These are phyloP conservation scores for Sebastes itinus DNA, from an alignment of 2,797 vertebrate genomes.

Conservation along the genomic window DNA sequence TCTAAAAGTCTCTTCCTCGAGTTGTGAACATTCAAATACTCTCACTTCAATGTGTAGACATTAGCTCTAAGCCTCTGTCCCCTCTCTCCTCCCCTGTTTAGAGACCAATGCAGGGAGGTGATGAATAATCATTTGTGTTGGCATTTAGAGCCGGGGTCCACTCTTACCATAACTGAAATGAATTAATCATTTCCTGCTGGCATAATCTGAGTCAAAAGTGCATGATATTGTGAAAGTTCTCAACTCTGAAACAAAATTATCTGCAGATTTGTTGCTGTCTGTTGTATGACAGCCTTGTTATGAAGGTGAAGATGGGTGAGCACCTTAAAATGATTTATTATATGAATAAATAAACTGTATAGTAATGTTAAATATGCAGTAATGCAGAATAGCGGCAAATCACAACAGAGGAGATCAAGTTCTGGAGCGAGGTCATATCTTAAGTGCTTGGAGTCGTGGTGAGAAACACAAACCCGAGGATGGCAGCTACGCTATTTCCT, in stretches of 20 bases:
- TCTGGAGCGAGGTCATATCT: conserved; percentile 1
- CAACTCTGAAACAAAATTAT: neutral
- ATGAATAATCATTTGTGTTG: conserved; percentile 16
- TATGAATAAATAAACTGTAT: neutral
- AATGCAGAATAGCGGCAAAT: neutral
- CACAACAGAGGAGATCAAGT: neutral
- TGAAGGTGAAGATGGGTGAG: neutral
- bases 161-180: neutral
- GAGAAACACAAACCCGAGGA: conserved; percentile 43
- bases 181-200: conserved; percentile 3
- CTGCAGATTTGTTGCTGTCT: neutral
- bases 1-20: conserved; percentile 45
- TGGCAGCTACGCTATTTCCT: conserved; percentile 48
- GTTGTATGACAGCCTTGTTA: neutral
- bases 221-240: neutral
- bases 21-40: conserved; percentile 54
- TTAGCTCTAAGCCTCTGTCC: conserved; percentile 11
- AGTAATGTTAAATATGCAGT: neutral
- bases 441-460: conserved; percentile 18
- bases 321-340: neutral
- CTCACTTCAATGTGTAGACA: conserved; percentile 55
- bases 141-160: conserved; percentile 13
- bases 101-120: neutral
- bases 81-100: neutral
- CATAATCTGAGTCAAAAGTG: neutral